These are phyloP conservation scores for Poecilus cupreus DNA, from an alignment of 2,888 invertebrate species.

Conservation along the genomic window DNA sequence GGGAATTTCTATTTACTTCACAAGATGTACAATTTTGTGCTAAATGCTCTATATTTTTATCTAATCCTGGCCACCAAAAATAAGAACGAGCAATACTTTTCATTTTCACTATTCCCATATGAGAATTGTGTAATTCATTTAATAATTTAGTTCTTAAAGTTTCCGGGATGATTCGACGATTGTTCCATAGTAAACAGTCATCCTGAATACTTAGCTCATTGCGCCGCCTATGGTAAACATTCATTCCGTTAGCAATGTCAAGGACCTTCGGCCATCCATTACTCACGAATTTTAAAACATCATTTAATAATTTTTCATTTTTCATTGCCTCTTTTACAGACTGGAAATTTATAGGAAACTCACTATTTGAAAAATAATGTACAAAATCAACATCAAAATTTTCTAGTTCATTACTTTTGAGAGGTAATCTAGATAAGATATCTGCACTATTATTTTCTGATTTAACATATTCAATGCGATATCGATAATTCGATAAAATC, in stretches of 20 bases:
- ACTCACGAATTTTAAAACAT: no score
- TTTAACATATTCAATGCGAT: conserved; percentile 59
- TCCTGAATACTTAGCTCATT: not conserved
- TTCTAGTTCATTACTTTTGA: not conserved
- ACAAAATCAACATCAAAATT: not conserved
- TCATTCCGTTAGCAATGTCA: no score
- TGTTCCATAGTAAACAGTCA: conserved; percentile 7
- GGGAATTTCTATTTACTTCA: no score
- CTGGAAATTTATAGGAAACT: no score
- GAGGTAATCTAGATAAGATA: conserved; percentile 54
- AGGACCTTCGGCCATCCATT: no score
- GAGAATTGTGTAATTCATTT: conserved; percentile 60
- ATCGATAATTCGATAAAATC: conserved; percentile 61
- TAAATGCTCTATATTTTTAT: no score
- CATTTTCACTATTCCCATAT: conserved; percentile 59
- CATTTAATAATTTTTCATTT: no score
- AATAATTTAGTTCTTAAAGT: not conserved
- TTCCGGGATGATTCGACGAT: not conserved
- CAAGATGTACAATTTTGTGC: no score
- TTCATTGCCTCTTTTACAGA: no score
- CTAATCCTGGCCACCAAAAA: conserved; percentile 63
- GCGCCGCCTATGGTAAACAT: no score
- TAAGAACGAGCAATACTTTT: conserved; percentile 59
- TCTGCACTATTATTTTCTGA: conserved; percentile 60
- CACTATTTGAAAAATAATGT: not conserved